phyloP scores from a whole-genome alignment of 37 sponge, comb jelly and placozoan species.

The Halisarca cf. caerulea region DNA sequence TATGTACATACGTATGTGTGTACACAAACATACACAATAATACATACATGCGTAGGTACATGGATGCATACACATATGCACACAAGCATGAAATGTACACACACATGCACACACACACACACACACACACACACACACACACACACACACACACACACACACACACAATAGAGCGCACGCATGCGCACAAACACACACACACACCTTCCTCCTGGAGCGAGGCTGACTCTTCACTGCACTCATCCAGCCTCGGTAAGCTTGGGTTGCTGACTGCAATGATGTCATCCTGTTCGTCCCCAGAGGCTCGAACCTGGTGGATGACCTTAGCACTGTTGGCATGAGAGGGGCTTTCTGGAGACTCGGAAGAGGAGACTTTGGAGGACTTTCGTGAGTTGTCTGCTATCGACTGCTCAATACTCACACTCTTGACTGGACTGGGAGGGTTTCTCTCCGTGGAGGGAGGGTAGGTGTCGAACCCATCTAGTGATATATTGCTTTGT shows the following conservation, averaged over 20 bases:
- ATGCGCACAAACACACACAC: constrained; percentile 13
- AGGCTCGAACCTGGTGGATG: background rate
- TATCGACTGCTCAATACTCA: too few species aligned
- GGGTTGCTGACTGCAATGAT: constrained; percentile 8
- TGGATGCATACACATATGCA: too few species aligned
- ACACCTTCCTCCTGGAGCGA: background rate
- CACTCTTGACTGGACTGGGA: background rate
- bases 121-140: background rate
- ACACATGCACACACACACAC: too few species aligned
- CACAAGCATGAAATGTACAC: too few species aligned
- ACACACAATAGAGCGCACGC: constrained; percentile 6
- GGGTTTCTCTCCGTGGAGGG: background rate
- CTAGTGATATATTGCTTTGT: constrained; percentile 12
- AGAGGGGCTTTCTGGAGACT: background rate
- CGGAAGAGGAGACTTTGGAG: background rate
- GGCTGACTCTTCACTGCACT: too few species aligned
- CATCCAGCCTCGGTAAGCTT: background rate
- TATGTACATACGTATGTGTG: too few species aligned
- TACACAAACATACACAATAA: too few species aligned
- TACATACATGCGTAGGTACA: too few species aligned
- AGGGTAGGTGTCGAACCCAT: background rate
- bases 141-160: constrained; percentile 10
- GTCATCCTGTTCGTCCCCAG: background rate
- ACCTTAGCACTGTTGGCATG: background rate
- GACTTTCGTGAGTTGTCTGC: too few species aligned